These are phyloP conservation scores for Chrysocyon brachyurus DNA, from an alignment of 2,797 vertebrate genomes.

Conservation along the genomic window DNA sequence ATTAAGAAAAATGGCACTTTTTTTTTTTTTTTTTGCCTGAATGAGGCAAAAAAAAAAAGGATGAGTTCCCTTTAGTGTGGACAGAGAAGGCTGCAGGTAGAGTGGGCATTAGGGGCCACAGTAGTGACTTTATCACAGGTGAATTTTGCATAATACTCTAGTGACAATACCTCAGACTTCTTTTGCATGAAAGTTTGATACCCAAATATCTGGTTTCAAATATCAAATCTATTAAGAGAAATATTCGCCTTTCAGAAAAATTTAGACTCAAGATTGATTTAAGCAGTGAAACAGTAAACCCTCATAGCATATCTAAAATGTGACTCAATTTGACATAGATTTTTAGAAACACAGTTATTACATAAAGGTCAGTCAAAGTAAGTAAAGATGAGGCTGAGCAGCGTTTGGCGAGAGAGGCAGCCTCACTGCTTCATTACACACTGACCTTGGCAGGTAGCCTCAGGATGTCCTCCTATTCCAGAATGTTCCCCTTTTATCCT, in stretches of 20 bases:
- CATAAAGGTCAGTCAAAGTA: not conserved
- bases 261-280: slow-evolving; percentile 27
- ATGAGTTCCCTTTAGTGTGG: not conserved
- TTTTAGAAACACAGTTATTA: not conserved
- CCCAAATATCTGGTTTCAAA: not conserved
- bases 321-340: not conserved
- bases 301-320: not conserved
- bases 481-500: not conserved
- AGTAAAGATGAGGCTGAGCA: not conserved
- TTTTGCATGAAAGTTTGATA: not conserved
- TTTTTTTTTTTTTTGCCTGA: not conserved
- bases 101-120: too few relatives aligned
- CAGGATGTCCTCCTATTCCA: not conserved
- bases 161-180: not conserved
- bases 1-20: not conserved
- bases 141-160: not conserved
- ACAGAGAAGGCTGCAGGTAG: not conserved
- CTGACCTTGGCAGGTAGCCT: not conserved
- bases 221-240: not conserved
- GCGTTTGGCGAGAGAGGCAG: not conserved
- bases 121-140: not conserved
- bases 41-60: not conserved
- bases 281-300: not conserved
- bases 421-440: not conserved
- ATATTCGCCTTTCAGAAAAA: not conserved